These are phyloP conservation scores for Zophobas atratus DNA, from an alignment of 1,140 invertebrate species.

Conservation along the genomic window DNA sequence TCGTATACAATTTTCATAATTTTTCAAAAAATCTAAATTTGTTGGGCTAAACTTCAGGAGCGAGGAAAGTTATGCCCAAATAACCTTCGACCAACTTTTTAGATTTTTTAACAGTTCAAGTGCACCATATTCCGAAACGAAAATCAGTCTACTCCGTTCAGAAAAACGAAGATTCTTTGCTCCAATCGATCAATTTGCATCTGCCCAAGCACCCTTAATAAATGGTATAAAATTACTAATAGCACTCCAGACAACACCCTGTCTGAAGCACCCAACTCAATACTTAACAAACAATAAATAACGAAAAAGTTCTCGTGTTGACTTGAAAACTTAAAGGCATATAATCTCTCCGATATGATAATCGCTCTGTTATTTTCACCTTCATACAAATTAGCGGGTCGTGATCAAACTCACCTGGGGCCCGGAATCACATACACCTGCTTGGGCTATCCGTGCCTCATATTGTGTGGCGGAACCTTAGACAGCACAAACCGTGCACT, in stretches of 20 bases:
- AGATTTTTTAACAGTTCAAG: too few species aligned
- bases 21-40: too few species aligned
- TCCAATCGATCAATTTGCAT: slow-evolving; percentile 26
- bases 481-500: slow-evolving; percentile 18
- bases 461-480: slow-evolving; percentile 43
- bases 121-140: too few species aligned
- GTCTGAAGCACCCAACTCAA: slow-evolving; percentile 5
- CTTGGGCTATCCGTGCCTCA: slow-evolving; percentile 24
- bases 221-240: slow-evolving; percentile 47
- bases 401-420: slow-evolving; percentile 57
- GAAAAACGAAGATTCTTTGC: background rate
- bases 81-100: too few species aligned
- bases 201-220: slow-evolving; percentile 14
- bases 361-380: slow-evolving; percentile 65
- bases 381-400: slow-evolving; percentile 65
- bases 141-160: too few species aligned
- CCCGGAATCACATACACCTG: slow-evolving; percentile 57
- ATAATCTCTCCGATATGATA: slow-evolving; percentile 64
- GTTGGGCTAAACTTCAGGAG: too few species aligned
- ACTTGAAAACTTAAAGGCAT: slow-evolving; percentile 59
- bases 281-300: slow-evolving; percentile 57
- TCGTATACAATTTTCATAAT: too few species aligned
- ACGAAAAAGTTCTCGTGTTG: slow-evolving; percentile 61
- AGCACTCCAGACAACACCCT: slow-evolving; percentile 16
- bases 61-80: too few species aligned